These are phyloP conservation scores for Aphelocoma californica DNA, from an alignment of 2,797 vertebrate genomes.

Conservation along the genomic window DNA sequence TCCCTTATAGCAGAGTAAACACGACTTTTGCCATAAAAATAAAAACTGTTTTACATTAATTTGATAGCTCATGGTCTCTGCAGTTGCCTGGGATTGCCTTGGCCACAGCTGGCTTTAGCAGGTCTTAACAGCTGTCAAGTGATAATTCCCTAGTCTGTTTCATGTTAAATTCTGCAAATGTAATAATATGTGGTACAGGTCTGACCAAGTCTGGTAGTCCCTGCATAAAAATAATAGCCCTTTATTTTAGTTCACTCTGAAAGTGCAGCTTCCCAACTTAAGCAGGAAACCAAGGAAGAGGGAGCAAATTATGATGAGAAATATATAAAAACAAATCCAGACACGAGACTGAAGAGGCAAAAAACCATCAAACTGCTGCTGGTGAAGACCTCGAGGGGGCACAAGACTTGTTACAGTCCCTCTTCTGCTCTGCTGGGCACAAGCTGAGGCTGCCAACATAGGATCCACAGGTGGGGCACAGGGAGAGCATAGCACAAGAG, in stretches of 20 bases:
- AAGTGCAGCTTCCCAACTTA: background rate
- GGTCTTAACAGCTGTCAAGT: background rate
- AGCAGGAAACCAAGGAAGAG: background rate
- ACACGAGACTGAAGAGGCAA: fast-evolving
- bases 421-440: background rate
- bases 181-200: background rate
- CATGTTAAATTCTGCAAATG: background rate
- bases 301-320: background rate
- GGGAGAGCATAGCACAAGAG: fast-evolving
- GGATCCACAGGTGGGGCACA: background rate
- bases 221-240: background rate
- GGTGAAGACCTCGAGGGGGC: fast-evolving
- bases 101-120: background rate
- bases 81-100: background rate
- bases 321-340: background rate
- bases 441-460: background rate
- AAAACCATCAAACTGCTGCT: background rate
- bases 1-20: background rate
- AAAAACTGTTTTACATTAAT: background rate
- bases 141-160: background rate
- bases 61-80: background rate
- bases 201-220: background rate
- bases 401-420: background rate
- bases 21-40: background rate
- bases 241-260: background rate